phyloP scores from a whole-genome alignment of 2,888 invertebrate genomes.

The Galerucella nymphaeae region DNA sequence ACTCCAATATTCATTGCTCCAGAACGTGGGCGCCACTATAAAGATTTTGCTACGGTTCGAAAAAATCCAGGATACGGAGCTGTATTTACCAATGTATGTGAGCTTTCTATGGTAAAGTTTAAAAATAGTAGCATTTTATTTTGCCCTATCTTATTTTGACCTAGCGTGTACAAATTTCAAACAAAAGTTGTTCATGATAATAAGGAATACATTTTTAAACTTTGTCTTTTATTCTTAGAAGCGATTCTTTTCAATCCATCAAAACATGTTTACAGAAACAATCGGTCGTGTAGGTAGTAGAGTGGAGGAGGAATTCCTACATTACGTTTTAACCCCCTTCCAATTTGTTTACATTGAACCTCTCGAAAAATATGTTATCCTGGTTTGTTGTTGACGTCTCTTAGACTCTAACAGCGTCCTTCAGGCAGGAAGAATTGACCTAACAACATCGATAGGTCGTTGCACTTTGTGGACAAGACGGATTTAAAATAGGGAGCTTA shows the following conservation, averaged over 20 bases:
- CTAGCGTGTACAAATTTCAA: background rate
- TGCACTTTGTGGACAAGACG: background rate
- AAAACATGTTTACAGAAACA: background rate
- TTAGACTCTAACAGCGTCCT: constrained; percentile 23
- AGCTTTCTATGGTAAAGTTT: too few relatives aligned
- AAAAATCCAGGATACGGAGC: too few relatives aligned
- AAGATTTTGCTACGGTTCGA: too few relatives aligned
- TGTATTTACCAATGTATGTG: too few relatives aligned
- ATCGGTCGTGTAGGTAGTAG: background rate
- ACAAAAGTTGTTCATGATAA: background rate
- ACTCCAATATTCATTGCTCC: too few relatives aligned
- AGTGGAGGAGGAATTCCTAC: background rate
- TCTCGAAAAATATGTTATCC: constrained; percentile 28
- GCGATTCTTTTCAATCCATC: background rate
- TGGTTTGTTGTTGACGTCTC: constrained; percentile 36
- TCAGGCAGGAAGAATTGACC: constrained; percentile 15
- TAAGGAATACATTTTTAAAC: background rate
- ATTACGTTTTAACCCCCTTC: constrained; percentile 27
- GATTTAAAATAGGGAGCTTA: background rate
- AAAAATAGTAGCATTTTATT: too few relatives aligned
- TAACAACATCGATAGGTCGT: constrained; percentile 10
- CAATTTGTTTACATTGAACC: constrained; percentile 27
- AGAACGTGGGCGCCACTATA: too few relatives aligned
- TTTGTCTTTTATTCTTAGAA: background rate
- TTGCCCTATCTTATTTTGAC: too few relatives aligned